Base-by-base conservation (phyloP, 2,113 vertebrate species). In the Fulmarus glacialis region DNA sequence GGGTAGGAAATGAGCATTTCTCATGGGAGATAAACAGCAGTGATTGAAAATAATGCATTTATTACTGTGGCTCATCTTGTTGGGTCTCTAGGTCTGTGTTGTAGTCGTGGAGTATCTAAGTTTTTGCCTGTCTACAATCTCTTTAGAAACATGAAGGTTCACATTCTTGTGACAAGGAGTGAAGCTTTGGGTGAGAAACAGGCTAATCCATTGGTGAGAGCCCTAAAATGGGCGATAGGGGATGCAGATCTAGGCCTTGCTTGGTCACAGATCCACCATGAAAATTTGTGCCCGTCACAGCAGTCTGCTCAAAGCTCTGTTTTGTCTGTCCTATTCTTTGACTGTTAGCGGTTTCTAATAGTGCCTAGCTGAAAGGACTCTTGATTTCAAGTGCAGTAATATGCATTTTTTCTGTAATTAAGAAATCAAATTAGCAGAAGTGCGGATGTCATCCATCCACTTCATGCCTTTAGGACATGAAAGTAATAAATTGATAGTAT, bases 351-450 rank as follows among this genome's bases (percentile, higher is more conserved):
- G 29, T 63, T 80, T 70, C 45, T 89, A 38, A 90, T 24, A 74
- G 59, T 40, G 50, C 42, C 67, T 93, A 8, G 55, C 67, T 85
- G 71, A 93, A 88, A 17, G 20, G n/a, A 80, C 55, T 91, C 82
- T 93, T 8, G 9, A 59, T 81, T 95, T 90, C 59, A 70, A 92
- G 63, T 88, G 50, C n/a, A 83, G 45, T 48, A 92, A 71, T 89
- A 77, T 53, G 34, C 59, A 50, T 95, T 90, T 93, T 58, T 94
- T 94, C 88, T 93, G 82, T 94, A 97, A 94, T 96, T 96, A 97
- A 94, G 85, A 73, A 97, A 94, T 89, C 81, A 95, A 93, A 97
- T 95, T 93, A 93, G 86, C 52, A 60, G 89, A 63, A 87, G 68
- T 56, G 60, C 0, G 0, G 80, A 40, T 89, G 89, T 91, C 90